Base-by-base conservation (phyloP, 2,797 vertebrate genomes). In the Artibeus lituratus region DNA sequence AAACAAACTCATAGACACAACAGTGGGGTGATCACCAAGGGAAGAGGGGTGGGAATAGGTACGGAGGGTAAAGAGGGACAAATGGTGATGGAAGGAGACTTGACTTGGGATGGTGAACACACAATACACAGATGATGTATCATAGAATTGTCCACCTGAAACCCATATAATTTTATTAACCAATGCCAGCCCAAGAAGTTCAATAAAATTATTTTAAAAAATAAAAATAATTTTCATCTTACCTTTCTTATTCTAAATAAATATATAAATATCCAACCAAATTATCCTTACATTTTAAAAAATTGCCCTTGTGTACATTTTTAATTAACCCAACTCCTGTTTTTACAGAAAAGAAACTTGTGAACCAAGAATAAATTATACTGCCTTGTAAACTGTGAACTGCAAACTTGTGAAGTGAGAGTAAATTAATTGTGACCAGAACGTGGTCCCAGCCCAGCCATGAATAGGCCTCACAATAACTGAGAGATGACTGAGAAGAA, bases 301-400 rank as follows among this genome's bases (percentile, higher is more conserved):
- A 72, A 85, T 37, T 72, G 7, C 16, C 76, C n/a, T 86, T 80
- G 35, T 18, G 39, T 87, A 42, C 21, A 86, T 88, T 92, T 88
- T 92, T 78, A 74, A 90, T 91, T 92, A 94, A 89, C 35, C 29
- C 10, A 7, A 87, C 14, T 49, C 87, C 37, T 93, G 24, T 47
- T 87, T 93, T 93, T 72, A 93, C 29, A 81, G 57, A 37, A 85
- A 94, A 85, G 51, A 95, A 81, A 92, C 5, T 11, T 94, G 29
- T 72, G 76, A 96, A 91, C 57, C 26, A 72, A 77, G 11, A 91
- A 49, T 78, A 85, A 94, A 92, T 85, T 89, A 74, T 49, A 89
- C 57, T 62, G n/a, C 62, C 39, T 95, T 96, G 15, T 26, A 95
- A 95, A 94, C n/a, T 59, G 32, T 87, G 83, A 96, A 69, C 35